A percentile compares a stretch with the other conserved stretches of the same genome.
Evolutionary conservation across 2,797 vertebrate species (phyloP).

Genomic region (Geotrypetes seraphini): DNA sequence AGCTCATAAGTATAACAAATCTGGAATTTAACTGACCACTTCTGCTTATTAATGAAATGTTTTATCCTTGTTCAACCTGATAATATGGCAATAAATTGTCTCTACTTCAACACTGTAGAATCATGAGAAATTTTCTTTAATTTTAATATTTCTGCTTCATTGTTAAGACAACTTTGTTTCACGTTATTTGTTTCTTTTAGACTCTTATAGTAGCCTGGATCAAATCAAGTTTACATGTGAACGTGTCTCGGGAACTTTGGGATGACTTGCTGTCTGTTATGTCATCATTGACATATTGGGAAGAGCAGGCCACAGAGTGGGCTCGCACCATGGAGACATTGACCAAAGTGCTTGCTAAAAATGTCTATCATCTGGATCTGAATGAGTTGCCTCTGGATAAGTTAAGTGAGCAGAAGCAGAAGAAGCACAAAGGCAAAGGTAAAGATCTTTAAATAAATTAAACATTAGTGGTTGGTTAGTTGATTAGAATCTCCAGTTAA

Average conservation of each 20-base stretch:
- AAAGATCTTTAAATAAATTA: no score
- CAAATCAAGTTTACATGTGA: conserved; percentile 96
- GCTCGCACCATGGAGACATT: conserved; percentile 97
- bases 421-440: conserved; percentile 99
- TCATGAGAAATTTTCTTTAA: no score
- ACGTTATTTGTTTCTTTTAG: conserved; percentile 54
- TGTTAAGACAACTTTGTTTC: neutral
- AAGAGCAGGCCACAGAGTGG: conserved; percentile 97
- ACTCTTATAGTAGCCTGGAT: conserved; percentile 98
- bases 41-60: no score
- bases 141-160: no score
- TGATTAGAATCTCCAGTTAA: no score
- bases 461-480: no score
- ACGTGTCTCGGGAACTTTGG: conserved; percentile 94
- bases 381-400: conserved; percentile 93
- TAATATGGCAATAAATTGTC: no score
- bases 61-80: no score
- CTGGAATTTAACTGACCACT: no score
- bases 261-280: conserved; percentile 90
- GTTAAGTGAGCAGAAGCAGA: conserved; percentile 96
- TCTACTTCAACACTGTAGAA: no score
- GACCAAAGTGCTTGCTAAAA: conserved; percentile 94
- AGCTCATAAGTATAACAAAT: no score
- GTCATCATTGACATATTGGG: conserved; percentile 92
- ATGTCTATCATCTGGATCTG: conserved; percentile 90